Base-by-base conservation (phyloP, 2,113 vertebrate species). In the Azemiops feae region DNA sequence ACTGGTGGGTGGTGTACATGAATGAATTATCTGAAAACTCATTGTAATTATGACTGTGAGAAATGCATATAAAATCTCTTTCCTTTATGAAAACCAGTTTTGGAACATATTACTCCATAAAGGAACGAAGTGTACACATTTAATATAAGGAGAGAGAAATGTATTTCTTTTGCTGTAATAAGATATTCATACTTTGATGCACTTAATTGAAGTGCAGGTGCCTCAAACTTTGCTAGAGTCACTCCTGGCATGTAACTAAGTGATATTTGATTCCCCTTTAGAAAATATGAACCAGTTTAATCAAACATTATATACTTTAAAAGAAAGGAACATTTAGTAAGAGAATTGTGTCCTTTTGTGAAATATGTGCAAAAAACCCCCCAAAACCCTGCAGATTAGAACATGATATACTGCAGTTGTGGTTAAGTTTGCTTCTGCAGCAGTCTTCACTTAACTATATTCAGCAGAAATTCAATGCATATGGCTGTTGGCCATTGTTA, bases 21-120 rank as follows among this genome's bases (percentile, higher is more conserved):
- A 52, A 91, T 87, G 20, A 96, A 96, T 96, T 92, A 94, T 95
- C 91, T 92, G 64, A 45, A 96, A 96, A 95, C 96, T 96, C 94
- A 95, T 94, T 97, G 95, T 97, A 97, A 97, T 97, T 97, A 96
- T 54, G 90, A 96, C 93, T 95, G 96, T 96, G 94, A 96, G 95
- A 96, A 96, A 95, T 97, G 92, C 96, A 96, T 95, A 96, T 97
- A 94, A 94, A 96, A 96, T 93, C 95, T 96, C 94, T 45, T 93
- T 96, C 96, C 94, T 96, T 97, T 96, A 97, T 97, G 96, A 95
- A 95, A 97, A 97, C 97, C 96, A 97, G 96, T 96, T 96, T 95
- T 94, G 95, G 94, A 96, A 96, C 94, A 96, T 93, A 96, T 96
- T 94, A 94, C 93, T 96, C 94, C 95, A 95, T 96, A 97, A 96